Evolutionary conservation across 2,113 vertebrate genomes (phyloP).

Genomic region (Perccottus glenii): DNA sequence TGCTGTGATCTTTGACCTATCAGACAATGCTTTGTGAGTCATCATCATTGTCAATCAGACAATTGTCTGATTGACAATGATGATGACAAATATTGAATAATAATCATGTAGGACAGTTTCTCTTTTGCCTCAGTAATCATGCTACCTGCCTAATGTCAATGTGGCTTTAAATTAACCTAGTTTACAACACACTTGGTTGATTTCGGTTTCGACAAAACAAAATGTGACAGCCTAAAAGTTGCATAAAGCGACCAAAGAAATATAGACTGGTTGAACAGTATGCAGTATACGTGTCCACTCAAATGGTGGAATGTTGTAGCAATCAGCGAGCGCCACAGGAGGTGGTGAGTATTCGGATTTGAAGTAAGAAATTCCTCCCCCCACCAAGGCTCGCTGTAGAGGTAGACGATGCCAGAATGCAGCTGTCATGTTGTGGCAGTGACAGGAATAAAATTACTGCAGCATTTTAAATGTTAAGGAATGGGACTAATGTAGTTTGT

Average conservation of each 20-base stretch:
- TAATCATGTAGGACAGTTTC: too few species aligned
- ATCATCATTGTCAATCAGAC: too few species aligned
- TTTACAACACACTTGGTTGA: too few species aligned
- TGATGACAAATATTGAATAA: too few species aligned
- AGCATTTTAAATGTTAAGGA: too few species aligned
- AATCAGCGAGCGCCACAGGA: slow-evolving; percentile 6
- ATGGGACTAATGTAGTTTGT: too few species aligned
- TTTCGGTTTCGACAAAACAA: not conserved
- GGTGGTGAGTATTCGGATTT: slow-evolving; percentile 3
- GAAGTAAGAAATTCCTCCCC: not conserved
- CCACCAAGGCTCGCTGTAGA: not conserved
- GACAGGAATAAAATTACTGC: slow-evolving; percentile 5
- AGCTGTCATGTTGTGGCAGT: slow-evolving; percentile 17
- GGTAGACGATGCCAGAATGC: slow-evolving; percentile 14
- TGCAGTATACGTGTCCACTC: slow-evolving; percentile 7
- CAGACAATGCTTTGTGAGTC: too few species aligned
- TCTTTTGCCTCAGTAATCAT: too few species aligned
- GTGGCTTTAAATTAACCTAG: too few species aligned
- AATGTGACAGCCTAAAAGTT: not conserved
- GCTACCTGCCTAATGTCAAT: too few species aligned
- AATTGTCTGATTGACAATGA: too few species aligned
- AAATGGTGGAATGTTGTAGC: slow-evolving; percentile 1
- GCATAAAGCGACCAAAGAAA: not conserved
- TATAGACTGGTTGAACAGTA: not conserved
- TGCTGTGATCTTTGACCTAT: too few species aligned